Conservation (phyloP, 2,888 invertebrate genomes). For the Apantesis nais region DNA sequence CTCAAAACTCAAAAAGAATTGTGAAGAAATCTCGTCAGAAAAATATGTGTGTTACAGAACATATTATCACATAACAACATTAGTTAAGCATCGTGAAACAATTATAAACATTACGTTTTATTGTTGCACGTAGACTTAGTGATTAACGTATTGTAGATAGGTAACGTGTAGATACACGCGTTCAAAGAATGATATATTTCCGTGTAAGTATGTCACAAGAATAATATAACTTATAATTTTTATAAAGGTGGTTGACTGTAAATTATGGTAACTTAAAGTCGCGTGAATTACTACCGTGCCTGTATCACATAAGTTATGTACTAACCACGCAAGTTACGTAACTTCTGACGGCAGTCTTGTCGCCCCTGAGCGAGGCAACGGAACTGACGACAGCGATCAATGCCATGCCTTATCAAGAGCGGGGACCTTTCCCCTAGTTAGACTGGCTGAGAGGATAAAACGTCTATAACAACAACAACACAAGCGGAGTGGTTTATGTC, state of each 20-base stretch:
- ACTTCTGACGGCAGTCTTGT: too few relatives aligned
- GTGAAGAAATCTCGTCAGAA: background rate
- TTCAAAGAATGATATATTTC: background rate
- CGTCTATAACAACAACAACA: too few relatives aligned
- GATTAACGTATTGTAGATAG: background rate
- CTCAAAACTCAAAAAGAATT: background rate
- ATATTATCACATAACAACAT: background rate
- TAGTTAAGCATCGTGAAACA: background rate
- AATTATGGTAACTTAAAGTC: too few relatives aligned
- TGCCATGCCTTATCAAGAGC: too few relatives aligned
- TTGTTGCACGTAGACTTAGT: background rate
- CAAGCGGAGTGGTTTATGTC: too few relatives aligned
- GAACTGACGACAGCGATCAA: too few relatives aligned
- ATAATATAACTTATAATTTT: background rate
- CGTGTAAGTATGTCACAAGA: background rate
- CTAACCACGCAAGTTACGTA: too few relatives aligned
- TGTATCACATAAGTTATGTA: too few relatives aligned
- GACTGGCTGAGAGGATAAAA: too few relatives aligned
- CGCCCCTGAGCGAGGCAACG: too few relatives aligned
- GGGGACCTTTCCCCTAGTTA: too few relatives aligned
- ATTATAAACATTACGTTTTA: background rate
- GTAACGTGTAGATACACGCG: background rate
- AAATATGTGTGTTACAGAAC: background rate
- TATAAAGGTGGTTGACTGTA: background rate
- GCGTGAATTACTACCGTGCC: too few relatives aligned